Evolutionary conservation across 2,888 invertebrate species (phyloP).

Genomic region (Onchidella celtica): DNA sequence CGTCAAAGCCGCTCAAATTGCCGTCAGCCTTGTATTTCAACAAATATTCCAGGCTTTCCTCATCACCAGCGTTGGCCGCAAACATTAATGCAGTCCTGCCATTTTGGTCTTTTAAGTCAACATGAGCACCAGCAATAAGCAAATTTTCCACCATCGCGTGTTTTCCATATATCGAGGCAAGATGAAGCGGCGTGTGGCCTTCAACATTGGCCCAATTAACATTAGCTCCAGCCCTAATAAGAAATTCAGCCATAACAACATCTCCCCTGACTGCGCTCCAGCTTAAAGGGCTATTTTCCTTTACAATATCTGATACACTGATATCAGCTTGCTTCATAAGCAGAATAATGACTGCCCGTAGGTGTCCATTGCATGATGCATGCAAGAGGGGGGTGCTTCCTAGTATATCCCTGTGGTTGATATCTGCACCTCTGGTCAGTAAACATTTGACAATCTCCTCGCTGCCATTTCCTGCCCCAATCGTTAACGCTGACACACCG

Average conservation of each 20-base stretch:
- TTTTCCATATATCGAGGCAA: neutral
- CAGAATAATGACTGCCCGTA: neutral
- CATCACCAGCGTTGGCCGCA: conserved; percentile 9
- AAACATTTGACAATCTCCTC: neutral
- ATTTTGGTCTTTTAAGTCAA: neutral
- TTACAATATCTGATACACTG: neutral
- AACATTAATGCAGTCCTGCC: conserved; percentile 9
- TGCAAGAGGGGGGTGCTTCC: conserved; percentile 7
- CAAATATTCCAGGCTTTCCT: neutral
- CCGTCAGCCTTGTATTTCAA: neutral
- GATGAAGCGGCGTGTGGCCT: neutral
- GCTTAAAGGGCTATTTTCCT: neutral
- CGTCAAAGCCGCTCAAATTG: neutral
- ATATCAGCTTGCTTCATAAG: neutral
- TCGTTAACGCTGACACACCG: conserved; percentile 6
- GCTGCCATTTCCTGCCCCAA: neutral
- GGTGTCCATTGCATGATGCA: neutral
- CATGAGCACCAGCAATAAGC: neutral
- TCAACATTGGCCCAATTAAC: neutral
- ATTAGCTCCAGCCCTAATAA: conserved; percentile 12
- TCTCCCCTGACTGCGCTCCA: neutral
- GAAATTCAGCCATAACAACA: neutral
- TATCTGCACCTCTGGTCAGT: neutral
- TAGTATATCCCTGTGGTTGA: neutral
- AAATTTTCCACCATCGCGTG: neutral